phyloP scores from a whole-genome alignment of 23 tunicate species.

The Corella eumyota region DNA sequence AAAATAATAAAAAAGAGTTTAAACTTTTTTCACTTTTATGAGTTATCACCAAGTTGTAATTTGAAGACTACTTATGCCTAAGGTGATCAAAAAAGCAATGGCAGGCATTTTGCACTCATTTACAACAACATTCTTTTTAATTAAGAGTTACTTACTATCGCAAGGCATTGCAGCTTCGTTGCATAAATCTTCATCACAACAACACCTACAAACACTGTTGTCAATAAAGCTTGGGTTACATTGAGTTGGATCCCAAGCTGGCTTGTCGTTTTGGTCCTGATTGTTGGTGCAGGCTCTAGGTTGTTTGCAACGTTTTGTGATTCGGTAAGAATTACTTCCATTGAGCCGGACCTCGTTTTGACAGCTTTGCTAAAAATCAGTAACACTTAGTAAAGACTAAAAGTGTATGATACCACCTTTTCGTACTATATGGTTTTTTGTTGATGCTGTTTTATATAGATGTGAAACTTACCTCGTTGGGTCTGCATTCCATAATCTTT shows the following conservation, averaged over 20 bases:
- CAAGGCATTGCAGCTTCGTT: constrained; percentile 67
- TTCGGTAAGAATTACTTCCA: constrained; percentile 30
- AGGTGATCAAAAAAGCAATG: too few relatives aligned
- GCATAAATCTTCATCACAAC: constrained; percentile 64
- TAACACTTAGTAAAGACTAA: too few relatives aligned
- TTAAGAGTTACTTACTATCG: constrained; percentile 25
- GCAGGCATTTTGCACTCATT: too few relatives aligned
- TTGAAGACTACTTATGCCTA: too few relatives aligned
- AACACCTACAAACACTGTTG: constrained; percentile 83
- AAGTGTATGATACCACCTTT: too few relatives aligned
- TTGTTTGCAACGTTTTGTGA: constrained; percentile 86
- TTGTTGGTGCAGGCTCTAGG: constrained; percentile 62
- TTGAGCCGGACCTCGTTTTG: constrained; percentile 79
- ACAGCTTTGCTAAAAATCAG: constrained; percentile 72
- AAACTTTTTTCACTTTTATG: too few relatives aligned
- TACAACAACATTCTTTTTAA: too few relatives aligned
- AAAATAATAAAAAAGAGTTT: constrained; percentile 1
- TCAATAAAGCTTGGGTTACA: constrained; percentile 44
- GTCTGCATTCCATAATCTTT: constrained; percentile 33
- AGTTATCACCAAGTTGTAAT: too few relatives aligned
- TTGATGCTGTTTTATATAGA: too few relatives aligned
- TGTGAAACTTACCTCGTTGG: constrained; percentile 73
- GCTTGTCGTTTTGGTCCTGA: constrained; percentile 49
- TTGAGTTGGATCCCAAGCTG: constrained; percentile 85
- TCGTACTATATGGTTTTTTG: too few relatives aligned